These are phyloP conservation scores for Himalopsyche tibetana DNA, from an alignment of 2,888 invertebrate species.

Conservation along the genomic window DNA sequence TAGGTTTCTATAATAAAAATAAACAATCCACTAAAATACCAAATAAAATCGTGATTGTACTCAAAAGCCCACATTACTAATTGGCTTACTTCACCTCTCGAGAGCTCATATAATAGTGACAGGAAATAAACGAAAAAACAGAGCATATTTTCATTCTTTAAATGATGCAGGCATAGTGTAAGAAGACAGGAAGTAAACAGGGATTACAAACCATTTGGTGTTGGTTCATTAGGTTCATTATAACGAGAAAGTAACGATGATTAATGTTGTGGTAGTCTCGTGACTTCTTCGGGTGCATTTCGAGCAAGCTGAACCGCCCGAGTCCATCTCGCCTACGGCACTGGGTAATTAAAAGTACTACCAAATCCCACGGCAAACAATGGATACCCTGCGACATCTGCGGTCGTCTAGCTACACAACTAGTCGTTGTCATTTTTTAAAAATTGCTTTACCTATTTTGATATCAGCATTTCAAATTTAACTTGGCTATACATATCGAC, in stretches of 20 bases:
- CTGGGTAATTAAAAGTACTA: neutral
- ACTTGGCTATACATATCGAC: no score
- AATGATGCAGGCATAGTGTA: no score
- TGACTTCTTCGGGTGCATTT: constrained; percentile 10
- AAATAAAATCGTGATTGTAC: no score
- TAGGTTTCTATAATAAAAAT: no score
- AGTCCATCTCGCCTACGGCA: neutral
- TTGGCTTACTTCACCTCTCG: no score
- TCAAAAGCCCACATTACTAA: no score
- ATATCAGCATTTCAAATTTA: no score
- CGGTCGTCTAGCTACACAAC: neutral
- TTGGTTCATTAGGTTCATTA: neutral
- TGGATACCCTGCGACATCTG: neutral
- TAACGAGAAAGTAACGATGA: constrained; percentile 25
- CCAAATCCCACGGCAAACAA: constrained; percentile 5
- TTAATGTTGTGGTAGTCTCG: constrained; percentile 18
- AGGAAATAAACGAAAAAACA: no score
- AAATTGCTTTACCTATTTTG: neutral
- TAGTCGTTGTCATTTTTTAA: neutral
- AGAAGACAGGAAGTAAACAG: no score
- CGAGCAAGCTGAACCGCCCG: neutral
- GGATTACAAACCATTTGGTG: neutral
- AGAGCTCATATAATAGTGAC: no score
- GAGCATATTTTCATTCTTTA: no score
- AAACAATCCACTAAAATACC: no score